These are phyloP conservation scores for Alloplasta piceator DNA, from an alignment of 2,888 invertebrate genomes.

Conservation along the genomic window DNA sequence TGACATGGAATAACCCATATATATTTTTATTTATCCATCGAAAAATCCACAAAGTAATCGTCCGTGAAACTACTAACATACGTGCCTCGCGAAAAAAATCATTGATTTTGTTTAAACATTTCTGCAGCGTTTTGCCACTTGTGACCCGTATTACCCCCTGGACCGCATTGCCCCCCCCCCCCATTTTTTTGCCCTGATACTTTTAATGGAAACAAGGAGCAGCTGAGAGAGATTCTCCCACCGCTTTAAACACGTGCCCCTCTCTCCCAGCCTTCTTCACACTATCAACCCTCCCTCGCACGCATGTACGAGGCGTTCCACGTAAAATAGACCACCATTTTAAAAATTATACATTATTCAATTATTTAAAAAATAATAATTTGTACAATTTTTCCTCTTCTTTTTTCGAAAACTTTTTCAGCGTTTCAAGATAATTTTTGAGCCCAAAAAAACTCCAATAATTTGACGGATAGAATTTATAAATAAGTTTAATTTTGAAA, in stretches of 20 bases:
- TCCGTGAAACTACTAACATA: slow-evolving; percentile 24
- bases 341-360: too few species aligned
- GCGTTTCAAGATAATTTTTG: too few species aligned
- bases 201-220: slow-evolving; percentile 16
- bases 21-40: slow-evolving; percentile 21
- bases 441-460: too few species aligned
- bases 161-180: not conserved
- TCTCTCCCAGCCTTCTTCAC: slow-evolving; percentile 31
- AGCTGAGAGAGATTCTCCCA: slow-evolving; percentile 54
- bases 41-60: slow-evolving; percentile 46
- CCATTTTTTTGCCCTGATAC: not conserved
- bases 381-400: too few species aligned
- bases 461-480: too few species aligned
- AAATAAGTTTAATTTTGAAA: too few species aligned
- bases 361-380: too few species aligned
- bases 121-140: not conserved
- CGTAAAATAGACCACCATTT: too few species aligned
- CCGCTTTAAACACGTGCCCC: slow-evolving; percentile 54
- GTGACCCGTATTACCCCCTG: not conserved
- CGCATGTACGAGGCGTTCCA: not conserved
- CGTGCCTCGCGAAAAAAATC: not conserved
- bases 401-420: too few species aligned
- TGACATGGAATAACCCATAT: too few species aligned
- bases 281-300: slow-evolving; percentile 39
- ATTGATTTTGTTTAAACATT: not conserved